Conservation (phyloP, 2,113 vertebrate species). For the Cairina moschata region DNA sequence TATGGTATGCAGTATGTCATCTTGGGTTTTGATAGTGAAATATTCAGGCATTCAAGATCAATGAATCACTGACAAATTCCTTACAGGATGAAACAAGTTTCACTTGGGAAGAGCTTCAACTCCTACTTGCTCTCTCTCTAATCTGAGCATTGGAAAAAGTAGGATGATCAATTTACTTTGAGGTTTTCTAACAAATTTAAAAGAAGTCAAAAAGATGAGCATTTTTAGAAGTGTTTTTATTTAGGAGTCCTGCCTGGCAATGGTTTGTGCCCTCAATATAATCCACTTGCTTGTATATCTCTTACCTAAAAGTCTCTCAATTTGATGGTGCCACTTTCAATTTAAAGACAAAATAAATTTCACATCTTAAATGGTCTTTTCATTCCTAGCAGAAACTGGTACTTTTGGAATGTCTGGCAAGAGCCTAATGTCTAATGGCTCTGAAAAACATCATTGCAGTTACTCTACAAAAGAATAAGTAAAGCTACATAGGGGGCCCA, state of each 20-base stretch:
- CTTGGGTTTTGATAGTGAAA: neutral
- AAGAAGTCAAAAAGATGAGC: neutral
- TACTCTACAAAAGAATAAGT: neutral
- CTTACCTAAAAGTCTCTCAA: neutral
- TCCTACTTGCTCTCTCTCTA: neutral
- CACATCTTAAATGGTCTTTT: neutral
- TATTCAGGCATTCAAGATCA: neutral
- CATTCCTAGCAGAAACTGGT: neutral
- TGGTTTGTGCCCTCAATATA: neutral
- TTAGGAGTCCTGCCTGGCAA: neutral
- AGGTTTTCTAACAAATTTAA: neutral
- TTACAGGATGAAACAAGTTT: neutral
- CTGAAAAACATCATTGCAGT: neutral
- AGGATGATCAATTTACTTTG: neutral
- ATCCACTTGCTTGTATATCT: neutral
- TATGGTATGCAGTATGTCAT: neutral
- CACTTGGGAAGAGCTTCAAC: neutral
- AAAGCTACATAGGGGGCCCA: neutral
- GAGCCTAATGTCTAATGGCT: neutral
- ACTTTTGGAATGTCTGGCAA: neutral
- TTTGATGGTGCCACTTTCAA: neutral
- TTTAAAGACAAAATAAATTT: neutral
- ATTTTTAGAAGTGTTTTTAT: neutral
- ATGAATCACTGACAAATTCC: neutral
- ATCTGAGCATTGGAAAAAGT: neutral